Percentiles rank a stretch among this genome's conserved stretches.
Evolutionary conservation across 2,113 vertebrate species (phyloP).

Genomic region (Cynopterus brachyotis): DNA sequence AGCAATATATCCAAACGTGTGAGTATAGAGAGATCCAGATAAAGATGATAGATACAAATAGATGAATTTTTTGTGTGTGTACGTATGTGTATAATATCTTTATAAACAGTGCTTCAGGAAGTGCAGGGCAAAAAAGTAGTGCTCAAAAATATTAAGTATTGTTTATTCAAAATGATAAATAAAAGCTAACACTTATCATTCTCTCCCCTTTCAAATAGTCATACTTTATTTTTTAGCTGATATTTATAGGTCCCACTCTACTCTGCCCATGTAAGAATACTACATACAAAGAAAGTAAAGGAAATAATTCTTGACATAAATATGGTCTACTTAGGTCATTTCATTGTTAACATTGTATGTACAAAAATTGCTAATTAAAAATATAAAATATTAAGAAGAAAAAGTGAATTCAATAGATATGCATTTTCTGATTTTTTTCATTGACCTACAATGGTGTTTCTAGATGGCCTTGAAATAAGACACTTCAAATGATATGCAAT

Average conservation of each 20-base stretch:
- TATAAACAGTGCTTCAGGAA: background rate
- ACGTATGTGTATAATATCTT: background rate
- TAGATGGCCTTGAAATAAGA: background rate
- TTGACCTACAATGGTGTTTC: background rate
- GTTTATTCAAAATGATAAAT: background rate
- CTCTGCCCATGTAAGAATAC: background rate
- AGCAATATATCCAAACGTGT: background rate
- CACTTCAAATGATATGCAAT: background rate
- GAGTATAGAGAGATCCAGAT: background rate
- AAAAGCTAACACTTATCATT: background rate
- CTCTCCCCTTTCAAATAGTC: background rate
- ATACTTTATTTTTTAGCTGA: background rate
- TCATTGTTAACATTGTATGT: background rate
- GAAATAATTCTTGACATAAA: background rate
- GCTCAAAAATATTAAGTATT: background rate
- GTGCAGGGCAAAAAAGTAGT: background rate
- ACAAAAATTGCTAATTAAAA: background rate
- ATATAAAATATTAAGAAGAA: background rate
- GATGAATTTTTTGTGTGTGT: background rate
- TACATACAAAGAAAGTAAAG: background rate
- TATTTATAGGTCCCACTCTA: background rate
- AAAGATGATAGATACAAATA: background rate
- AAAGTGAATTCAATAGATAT: background rate
- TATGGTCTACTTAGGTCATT: background rate
- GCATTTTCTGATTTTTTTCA: background rate